Evolutionary conservation across 2,797 vertebrate genomes (phyloP), one percentile per base, ranked within the genome.

Genomic region (Diplodus puntazzo): DNA sequence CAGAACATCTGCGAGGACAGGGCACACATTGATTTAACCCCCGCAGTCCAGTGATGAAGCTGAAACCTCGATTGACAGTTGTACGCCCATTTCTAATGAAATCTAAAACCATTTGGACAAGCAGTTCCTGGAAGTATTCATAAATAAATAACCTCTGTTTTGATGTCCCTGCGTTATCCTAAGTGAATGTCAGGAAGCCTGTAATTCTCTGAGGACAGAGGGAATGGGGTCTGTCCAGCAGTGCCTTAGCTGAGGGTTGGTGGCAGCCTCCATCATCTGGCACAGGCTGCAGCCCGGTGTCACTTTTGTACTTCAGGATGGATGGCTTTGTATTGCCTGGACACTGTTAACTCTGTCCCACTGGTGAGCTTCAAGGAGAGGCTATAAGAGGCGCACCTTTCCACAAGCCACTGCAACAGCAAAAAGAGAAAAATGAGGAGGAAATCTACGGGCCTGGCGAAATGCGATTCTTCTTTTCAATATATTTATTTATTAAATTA

Each of bases 91-190:
- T 91, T 85, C 87, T 83, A 86, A 92, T 91, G 90, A 92, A 94
- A 94, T 83, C 70, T 83, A 89, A 93, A 89, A 88, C 92, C 90
- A 72, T 60, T 55, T 67, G 77, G 87, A 87, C 84, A 73, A 20
- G 4, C 80, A 69, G 78, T 95, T 95, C 92, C 93, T 91, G 94
- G 93, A 95, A 93, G 86, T 87, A 80, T 79, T 91, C 92, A 95
- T 95, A 89, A 94, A 95, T 95, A 94, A 94, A 90, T 94, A 92
- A 95, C 88, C 79, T 89, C 85, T 94, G 92, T 94, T 94, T 94
- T 93, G 93, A 90, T 93, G 93, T 88, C 77, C 86, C 77, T 65
- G 81, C 83, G 89, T 93, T 92, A 89, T 86, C 84, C 83, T 91
- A 88, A 93, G 92, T 93, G 92, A 92, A 93, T 91, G 94, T 93